Base-by-base conservation (phyloP, 2,113 vertebrate genomes). In the Carassius gibelio region DNA sequence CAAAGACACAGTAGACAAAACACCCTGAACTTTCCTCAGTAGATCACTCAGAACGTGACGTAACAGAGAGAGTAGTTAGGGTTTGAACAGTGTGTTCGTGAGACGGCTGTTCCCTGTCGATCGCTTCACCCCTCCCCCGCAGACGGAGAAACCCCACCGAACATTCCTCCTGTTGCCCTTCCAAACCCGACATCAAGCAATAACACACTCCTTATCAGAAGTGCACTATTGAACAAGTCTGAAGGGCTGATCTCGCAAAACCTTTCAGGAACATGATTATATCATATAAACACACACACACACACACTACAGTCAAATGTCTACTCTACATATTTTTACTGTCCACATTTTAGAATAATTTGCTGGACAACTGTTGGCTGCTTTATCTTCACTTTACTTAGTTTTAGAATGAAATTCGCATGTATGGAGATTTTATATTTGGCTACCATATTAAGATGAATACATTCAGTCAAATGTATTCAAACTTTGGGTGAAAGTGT, bases 21-120 rank as follows among this genome's bases (percentile, higher is more conserved):
- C 5, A 3, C 75, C 74, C n/a, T 17, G 64, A 15, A 11, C 34
- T 74, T 48, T 48, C 71, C 42, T 48, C 38, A 48, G 21, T 9
- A 7, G 45, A 75, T 50, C 23, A 75, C 5, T 52, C 13, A 75
- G n/a, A 76, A 8, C 34, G 14, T 23, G 42, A 23, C 26, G 36
- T 26, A 79, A 79, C 10, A 8, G 15, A 61, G 19, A 77, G 2
- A 36, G 34, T 38, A 38, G 8, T 15, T 10, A 59, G 19, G 30
- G 42, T 79, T 21, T 4, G 80, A 17, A 55, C 48, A 34, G 81
- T 3, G 5, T 38, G 81, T 71, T 42, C 21, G 62, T 59, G 74
- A 78, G 83, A 68, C 86, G 88, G 85, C 87, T 91, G 89, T 34
- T 81, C 34, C 23, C 87, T 83, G 88, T 87, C 88, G 85, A 62